phyloP scores from a whole-genome alignment of 2,888 invertebrate genomes.

The Tenthredo notha region DNA sequence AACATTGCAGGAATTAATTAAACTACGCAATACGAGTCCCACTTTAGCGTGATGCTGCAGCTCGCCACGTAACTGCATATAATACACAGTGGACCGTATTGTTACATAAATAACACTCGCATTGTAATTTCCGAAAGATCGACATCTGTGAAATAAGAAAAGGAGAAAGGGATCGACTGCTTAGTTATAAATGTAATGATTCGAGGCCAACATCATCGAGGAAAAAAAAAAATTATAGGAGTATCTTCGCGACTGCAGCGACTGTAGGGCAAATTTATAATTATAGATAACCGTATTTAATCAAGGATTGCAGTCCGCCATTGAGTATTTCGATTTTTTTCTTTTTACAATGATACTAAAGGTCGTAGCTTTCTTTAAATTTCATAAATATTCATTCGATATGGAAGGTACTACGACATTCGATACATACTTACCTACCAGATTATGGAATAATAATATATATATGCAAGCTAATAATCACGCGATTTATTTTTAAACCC shows the following conservation, averaged over 20 bases:
- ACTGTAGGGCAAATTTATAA: background rate
- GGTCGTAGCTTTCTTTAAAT: background rate
- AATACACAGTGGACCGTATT: background rate
- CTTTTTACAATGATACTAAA: background rate
- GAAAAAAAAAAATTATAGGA: background rate
- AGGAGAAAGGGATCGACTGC: background rate
- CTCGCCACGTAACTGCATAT: conserved; percentile 11
- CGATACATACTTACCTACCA: background rate
- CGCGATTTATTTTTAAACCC: background rate
- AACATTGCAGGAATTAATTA: background rate
- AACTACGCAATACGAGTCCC: conserved; percentile 18
- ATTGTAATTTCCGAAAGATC: background rate
- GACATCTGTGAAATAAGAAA: background rate
- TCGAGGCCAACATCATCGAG: background rate
- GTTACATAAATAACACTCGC: background rate
- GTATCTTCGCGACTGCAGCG: background rate
- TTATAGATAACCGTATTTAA: background rate
- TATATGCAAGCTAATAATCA: background rate
- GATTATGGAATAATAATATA: background rate
- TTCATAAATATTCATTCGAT: background rate
- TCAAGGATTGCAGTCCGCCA: background rate
- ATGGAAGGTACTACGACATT: background rate
- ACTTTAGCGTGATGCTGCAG: background rate
- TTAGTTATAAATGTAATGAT: background rate
- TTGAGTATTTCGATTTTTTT: background rate